Evolutionary conservation across 2,888 invertebrate genomes (phyloP), one percentile per base, ranked within the genome.

Genomic region (Pyralis farinalis): DNA sequence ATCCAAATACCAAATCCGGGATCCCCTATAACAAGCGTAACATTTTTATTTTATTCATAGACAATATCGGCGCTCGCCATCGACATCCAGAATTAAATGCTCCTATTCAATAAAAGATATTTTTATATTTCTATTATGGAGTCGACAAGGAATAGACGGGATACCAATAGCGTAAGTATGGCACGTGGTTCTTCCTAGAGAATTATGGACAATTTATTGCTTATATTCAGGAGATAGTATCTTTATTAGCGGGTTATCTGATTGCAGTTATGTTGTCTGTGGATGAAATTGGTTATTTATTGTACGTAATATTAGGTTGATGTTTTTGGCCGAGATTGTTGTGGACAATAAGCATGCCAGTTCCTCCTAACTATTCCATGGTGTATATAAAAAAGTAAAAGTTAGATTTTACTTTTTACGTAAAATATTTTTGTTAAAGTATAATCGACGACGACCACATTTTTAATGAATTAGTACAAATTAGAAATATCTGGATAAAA

Each of bases 101-200:
- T 67, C 66, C 64, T 75, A 80, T 84, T 84, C 79, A 85, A 85
- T 85, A 77, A 76, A 73, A 58, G 58, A 71, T 71, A 65, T 66
- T 69, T 79, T 79, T 77, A 77, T 82, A 65, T 80, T 81, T 83
- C 85, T 80, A 84, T 86, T 80, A 83, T 66, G 47, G 51, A 47
- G 49, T 49, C 55, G 55, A 66, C 63, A 65, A 67, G 71, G 69
- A 74, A 70, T 69, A 69, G 72, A 72, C 71, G 63, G 48, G 42
- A 37, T 40, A 44, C 31, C 3, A 2, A 16, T 16, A 4, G 3
- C 16, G 16, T 12, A n/a, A n/a, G n/a, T n/a, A 32, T 40, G 33
- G 37, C 39, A 16, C n/a, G 46, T 50, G 55, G 2, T n/a, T 25
- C 57, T 63, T 63, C 60, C 56, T 58, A 55, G 56, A 58, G 62